Evolutionary conservation across 2,797 vertebrate species (phyloP).

Genomic region (Netta rufina): DNA sequence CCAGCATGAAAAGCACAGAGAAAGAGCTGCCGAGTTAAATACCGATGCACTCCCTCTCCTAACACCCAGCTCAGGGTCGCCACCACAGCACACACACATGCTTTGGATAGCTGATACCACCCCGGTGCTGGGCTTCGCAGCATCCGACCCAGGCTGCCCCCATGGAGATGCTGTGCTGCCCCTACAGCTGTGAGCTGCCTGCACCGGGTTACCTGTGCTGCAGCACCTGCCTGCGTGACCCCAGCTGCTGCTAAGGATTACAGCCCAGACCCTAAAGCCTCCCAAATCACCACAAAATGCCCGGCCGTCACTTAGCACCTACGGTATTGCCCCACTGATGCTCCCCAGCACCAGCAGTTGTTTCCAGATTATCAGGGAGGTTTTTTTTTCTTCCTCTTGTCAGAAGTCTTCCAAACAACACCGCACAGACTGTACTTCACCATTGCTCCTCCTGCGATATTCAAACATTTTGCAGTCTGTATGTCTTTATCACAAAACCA

Average conservation of each 20-base stretch:
- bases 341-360: accelerated
- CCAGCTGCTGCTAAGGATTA: not conserved
- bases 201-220: not conserved
- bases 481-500: not conserved
- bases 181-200: not conserved
- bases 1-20: not conserved
- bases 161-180: accelerated
- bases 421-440: not conserved
- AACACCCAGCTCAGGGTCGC: accelerated
- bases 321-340: accelerated
- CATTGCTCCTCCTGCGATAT: not conserved
- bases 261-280: not conserved
- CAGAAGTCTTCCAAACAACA: not conserved
- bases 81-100: accelerated
- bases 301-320: not conserved
- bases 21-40: not conserved
- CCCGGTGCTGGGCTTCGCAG: accelerated
- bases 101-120: not conserved
- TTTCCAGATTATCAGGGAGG: not conserved
- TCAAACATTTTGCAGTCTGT: not conserved
- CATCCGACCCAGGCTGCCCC: accelerated
- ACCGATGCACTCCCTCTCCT: not conserved
- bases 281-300: no score
- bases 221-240: accelerated
- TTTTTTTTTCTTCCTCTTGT: not conserved